phyloP scores from a whole-genome alignment of 1,140 invertebrate genomes.

The Paraescarpia echinospica region DNA sequence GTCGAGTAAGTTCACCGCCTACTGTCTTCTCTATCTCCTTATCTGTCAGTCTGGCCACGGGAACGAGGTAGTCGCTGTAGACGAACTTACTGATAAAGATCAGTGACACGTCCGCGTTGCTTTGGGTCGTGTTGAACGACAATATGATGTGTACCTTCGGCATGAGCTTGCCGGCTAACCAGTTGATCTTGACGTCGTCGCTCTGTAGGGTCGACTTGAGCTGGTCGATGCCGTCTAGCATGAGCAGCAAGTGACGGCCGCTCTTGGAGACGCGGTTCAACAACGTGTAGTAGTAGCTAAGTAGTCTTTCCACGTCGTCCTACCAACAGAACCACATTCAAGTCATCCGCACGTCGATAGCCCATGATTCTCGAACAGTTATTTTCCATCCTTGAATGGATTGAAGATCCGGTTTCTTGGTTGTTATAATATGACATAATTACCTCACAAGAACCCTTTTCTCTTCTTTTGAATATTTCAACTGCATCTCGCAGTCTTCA shows the following conservation, averaged over 20 bases:
- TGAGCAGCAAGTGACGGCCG: background rate
- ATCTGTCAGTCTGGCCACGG: background rate
- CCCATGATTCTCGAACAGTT: background rate
- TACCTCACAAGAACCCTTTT: too few species aligned
- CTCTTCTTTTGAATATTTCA: too few species aligned
- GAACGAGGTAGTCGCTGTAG: background rate
- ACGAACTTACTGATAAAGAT: background rate
- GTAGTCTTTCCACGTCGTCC: background rate
- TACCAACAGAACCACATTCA: background rate
- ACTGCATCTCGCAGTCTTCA: too few species aligned
- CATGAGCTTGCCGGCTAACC: background rate
- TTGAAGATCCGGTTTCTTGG: too few species aligned
- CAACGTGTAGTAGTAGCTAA: background rate
- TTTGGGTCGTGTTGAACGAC: background rate
- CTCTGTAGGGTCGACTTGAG: background rate
- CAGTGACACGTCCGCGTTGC: background rate
- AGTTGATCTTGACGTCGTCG: slow-evolving; percentile 14
- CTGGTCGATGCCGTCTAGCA: background rate
- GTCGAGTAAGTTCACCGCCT: background rate
- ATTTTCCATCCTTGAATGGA: too few species aligned
- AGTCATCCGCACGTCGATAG: background rate
- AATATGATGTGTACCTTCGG: background rate
- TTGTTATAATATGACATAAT: too few species aligned
- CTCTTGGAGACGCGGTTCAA: slow-evolving; percentile 19
- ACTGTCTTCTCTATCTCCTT: background rate